Percentiles rank a stretch among this genome's conserved stretches.
Evolutionary conservation across 2,888 invertebrate species (phyloP).

Genomic region (Pachymerium ferrugineum): DNA sequence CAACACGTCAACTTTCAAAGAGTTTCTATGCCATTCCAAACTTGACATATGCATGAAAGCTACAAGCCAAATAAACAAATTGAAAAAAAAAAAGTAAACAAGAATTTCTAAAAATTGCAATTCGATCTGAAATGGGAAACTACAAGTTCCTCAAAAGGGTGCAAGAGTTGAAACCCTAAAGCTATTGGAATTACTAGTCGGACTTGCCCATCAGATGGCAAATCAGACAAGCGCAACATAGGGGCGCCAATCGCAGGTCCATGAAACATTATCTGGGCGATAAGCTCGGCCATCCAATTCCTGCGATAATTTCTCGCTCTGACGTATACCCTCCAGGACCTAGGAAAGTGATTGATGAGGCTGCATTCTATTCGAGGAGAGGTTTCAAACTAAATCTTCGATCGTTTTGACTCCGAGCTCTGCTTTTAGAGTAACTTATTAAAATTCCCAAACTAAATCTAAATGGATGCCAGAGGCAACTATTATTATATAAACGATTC

Average conservation of each 20-base stretch:
- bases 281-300: slow-evolving; percentile 10
- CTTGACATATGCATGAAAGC: background rate
- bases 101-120: background rate
- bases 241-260: background rate
- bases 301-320: background rate
- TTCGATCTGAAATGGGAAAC: background rate
- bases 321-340: background rate
- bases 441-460: background rate
- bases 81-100: background rate
- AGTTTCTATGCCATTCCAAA: background rate
- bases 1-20: background rate
- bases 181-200: background rate
- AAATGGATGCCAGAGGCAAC: background rate
- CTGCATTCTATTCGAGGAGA: background rate
- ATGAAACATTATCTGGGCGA: background rate
- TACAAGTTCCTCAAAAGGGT: background rate
- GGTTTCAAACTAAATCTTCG: background rate
- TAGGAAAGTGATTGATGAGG: background rate
- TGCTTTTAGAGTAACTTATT: background rate
- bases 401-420: background rate
- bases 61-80: background rate
- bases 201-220: background rate
- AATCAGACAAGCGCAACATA: background rate
- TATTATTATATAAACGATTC: no score
- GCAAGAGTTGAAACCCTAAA: background rate